Percentiles rank a stretch among this genome's conserved stretches.
phyloP scores from a whole-genome alignment of 23 tunicate genomes.

The Corella eumyota region DNA sequence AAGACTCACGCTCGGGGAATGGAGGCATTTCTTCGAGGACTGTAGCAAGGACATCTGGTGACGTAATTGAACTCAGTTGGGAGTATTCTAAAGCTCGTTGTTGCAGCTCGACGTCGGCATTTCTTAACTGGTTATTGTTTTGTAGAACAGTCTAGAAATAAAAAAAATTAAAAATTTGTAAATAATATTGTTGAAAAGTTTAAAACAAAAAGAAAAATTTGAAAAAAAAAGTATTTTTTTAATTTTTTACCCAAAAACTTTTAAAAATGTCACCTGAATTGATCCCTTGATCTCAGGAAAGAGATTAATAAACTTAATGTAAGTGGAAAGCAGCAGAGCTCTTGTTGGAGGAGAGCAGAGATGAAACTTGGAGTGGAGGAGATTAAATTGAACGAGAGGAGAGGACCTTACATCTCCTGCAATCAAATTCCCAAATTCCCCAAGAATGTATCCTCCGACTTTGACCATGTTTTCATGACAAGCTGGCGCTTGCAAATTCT shows the following conservation, averaged over 20 bases:
- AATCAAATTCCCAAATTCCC: constrained; percentile 93
- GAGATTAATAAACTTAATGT: constrained; percentile 93
- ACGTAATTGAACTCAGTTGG: constrained; percentile 76
- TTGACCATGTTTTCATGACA: constrained; percentile 99
- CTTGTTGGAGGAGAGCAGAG: constrained; percentile 84
- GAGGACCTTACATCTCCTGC: constrained; percentile 94
- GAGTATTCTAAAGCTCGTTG: constrained; percentile 95
- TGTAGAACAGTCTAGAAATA: constrained; percentile 63
- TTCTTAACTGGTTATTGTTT: constrained; percentile 84
- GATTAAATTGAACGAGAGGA: constrained; percentile 87
- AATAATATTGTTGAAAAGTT: background rate
- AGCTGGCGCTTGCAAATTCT: constrained; percentile 96
- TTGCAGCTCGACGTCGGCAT: constrained; percentile 98
- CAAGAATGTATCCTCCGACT: constrained; percentile 95
- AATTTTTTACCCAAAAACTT: background rate
- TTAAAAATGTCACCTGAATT: constrained; percentile 42
- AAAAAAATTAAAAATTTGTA: background rate
- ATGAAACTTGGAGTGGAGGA: constrained; percentile 93
- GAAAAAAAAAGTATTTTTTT: background rate
- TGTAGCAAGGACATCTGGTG: constrained; percentile 94
- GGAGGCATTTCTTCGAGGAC: constrained; percentile 99
- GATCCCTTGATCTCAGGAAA: constrained; percentile 89
- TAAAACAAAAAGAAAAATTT: background rate
- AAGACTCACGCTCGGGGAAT: constrained; percentile 91
- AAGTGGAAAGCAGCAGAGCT: constrained; percentile 87